Base-by-base conservation (phyloP, 2,113 vertebrate genomes). In the Halcyon malimbica region DNA sequence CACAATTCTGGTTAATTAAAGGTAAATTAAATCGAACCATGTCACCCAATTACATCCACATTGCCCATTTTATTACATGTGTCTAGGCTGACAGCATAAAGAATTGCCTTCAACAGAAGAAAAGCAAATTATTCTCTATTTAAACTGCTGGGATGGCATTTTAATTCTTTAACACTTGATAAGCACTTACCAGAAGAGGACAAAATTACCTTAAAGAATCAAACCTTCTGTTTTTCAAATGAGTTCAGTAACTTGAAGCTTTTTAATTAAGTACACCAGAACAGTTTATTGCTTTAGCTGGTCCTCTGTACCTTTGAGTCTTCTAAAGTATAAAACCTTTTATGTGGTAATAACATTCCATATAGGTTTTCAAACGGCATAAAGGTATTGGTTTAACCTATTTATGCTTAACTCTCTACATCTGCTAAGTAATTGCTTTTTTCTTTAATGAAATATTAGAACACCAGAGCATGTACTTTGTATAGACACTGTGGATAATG, bases 261-360 rank as follows among this genome's bases (percentile, higher is more conserved):
- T 97, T 97, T 98, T 97, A 98, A 97, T 98, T 97, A 97, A 96
- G 94, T 94, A 85, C 78, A 94, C 94, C 87, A 87, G 67, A 93
- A 51, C 25, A 96, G 87, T 97, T 98, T 98, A 97, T 98, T 96
- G 97, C 96, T 97, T 97, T 87, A 95, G 80, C 97, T 96, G 82
- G 93, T 77, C 95, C 94, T 94, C 93, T 93, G 80, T 96, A 96
- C 80, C 65, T 97, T 91, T 96, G 94, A 97, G 69, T 96, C 59
- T 97, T 95, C 96, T 96, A 93, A 97, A 96, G 77, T 95, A 80
- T 65, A 97, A 92, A 56, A 62, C 79, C 93, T 97, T 97, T 96
- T 93, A 96, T 96, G 92, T 87, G 92, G 96, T 96, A 96, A 94
- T 97, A 97, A 95, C 68, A 95, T 94, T 92, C 80, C 93, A 83